Percentiles rank a stretch among this genome's conserved stretches.
Evolutionary conservation across 2,113 vertebrate genomes (phyloP).

Genomic region (Climacteris rufus): DNA sequence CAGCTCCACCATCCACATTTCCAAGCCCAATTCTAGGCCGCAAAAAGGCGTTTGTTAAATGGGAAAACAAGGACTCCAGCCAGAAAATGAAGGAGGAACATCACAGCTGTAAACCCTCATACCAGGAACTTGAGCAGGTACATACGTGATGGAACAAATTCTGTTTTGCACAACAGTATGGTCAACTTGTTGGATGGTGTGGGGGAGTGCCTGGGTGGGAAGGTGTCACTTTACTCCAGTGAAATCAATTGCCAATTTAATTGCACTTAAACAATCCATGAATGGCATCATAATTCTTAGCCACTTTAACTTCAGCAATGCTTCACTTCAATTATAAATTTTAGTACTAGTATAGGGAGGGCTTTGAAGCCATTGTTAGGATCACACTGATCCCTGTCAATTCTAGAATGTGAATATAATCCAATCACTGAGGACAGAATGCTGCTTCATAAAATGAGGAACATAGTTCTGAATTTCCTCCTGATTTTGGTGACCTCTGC

Average conservation of each 20-base stretch:
- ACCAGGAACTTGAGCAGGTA: constrained; percentile 86
- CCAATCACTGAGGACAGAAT: background rate
- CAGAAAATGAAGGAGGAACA: constrained; percentile 78
- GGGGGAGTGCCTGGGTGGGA: background rate
- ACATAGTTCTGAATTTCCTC: background rate
- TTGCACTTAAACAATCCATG: background rate
- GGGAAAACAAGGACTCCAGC: constrained; percentile 88
- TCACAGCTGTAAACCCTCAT: constrained; percentile 75
- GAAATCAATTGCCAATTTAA: background rate
- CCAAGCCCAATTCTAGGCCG: constrained; percentile 85
- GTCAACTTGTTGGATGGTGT: background rate
- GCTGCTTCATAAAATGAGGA: background rate
- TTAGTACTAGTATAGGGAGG: background rate
- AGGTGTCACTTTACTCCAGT: background rate
- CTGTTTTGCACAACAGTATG: background rate
- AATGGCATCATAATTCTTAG: background rate
- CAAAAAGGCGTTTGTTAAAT: constrained; percentile 87
- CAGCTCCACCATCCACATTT: constrained; percentile 68
- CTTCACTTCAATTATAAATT: background rate
- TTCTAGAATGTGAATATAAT: background rate
- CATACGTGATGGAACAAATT: background rate
- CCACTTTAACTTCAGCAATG: background rate
- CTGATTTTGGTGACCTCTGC: background rate
- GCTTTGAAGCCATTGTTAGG: background rate
- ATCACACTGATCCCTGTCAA: background rate